These are phyloP conservation scores for Acanthochromis polyacanthus DNA, from an alignment of 2,113 vertebrate species.

Conservation along the genomic window DNA sequence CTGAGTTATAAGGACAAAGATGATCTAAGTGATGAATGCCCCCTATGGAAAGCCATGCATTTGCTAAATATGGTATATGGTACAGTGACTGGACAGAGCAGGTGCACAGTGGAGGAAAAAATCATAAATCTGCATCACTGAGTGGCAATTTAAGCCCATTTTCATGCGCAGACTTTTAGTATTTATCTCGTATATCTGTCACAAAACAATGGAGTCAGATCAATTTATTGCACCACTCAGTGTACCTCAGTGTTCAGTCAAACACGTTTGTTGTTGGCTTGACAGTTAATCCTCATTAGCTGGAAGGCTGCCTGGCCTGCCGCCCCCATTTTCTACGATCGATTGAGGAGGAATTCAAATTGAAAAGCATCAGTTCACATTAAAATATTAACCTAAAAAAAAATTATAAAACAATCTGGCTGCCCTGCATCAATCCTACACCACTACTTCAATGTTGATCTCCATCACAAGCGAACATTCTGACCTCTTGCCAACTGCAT, in stretches of 20 bases:
- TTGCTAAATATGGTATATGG: conserved; percentile 59
- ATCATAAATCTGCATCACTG: conserved; percentile 26
- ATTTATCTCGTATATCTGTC: conserved; percentile 24
- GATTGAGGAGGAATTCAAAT: conserved; percentile 10
- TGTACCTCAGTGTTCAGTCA: conserved; percentile 13
- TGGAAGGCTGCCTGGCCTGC: conserved; percentile 15
- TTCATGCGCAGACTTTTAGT: conserved; percentile 23
- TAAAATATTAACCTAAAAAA: conserved; percentile 32
- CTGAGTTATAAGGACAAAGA: conserved; percentile 55
- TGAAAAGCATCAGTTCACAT: conserved; percentile 14
- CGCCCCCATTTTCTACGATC: neutral
- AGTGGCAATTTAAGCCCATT: conserved; percentile 32
- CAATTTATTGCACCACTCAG: conserved; percentile 3
- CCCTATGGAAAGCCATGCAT: conserved; percentile 39
- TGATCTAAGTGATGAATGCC: conserved; percentile 60
- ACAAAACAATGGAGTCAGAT: conserved; percentile 33
- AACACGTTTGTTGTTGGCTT: conserved; percentile 18
- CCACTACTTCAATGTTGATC: neutral
- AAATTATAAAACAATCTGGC: neutral
- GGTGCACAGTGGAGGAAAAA: conserved; percentile 34
- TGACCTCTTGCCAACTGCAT: neutral
- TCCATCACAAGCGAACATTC: neutral
- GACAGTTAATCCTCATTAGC: conserved; percentile 51
- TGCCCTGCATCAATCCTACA: neutral
- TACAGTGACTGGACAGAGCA: conserved; percentile 45